Evolutionary conservation across 2,797 vertebrate genomes (phyloP).

Genomic region (Heliangelus exortis): DNA sequence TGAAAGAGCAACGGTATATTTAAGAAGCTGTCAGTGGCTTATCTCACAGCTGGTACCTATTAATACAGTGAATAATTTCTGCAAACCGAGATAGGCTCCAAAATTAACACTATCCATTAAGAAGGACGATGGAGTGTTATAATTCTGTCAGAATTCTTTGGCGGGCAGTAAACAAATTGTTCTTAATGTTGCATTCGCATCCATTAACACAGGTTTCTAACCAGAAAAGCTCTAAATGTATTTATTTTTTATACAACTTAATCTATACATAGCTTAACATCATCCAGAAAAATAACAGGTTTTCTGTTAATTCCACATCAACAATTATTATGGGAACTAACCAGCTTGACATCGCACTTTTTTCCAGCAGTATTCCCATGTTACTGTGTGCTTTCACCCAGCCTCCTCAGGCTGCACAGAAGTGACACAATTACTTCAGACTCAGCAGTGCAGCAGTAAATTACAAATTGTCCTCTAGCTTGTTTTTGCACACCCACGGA

Average conservation of each 20-base stretch:
- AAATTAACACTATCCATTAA: constrained; percentile 54
- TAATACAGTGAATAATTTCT: constrained; percentile 56
- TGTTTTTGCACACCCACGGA: constrained; percentile 25
- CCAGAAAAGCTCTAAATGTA: background rate
- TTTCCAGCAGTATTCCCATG: background rate
- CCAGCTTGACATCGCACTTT: background rate
- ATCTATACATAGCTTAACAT: background rate
- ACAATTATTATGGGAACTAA: constrained; percentile 11
- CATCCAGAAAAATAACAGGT: background rate
- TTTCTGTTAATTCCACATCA: constrained; percentile 4
- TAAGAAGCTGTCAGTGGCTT: constrained; percentile 40
- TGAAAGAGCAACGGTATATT: constrained; percentile 36
- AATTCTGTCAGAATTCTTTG: constrained; percentile 40
- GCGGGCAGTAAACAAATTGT: constrained; percentile 16
- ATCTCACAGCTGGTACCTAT: constrained; percentile 60
- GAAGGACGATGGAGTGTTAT: background rate
- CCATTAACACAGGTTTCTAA: constrained; percentile 16
- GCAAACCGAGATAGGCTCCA: constrained; percentile 31
- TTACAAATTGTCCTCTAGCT: constrained; percentile 44
- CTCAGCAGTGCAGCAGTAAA: constrained; percentile 42
- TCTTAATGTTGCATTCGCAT: background rate
- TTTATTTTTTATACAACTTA: background rate
- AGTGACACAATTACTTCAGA: constrained; percentile 31
- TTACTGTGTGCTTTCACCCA: background rate
- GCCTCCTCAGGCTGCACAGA: background rate